Conservation (phyloP, 2,113 vertebrate genomes). For the Cnemophilus loriae region DNA sequence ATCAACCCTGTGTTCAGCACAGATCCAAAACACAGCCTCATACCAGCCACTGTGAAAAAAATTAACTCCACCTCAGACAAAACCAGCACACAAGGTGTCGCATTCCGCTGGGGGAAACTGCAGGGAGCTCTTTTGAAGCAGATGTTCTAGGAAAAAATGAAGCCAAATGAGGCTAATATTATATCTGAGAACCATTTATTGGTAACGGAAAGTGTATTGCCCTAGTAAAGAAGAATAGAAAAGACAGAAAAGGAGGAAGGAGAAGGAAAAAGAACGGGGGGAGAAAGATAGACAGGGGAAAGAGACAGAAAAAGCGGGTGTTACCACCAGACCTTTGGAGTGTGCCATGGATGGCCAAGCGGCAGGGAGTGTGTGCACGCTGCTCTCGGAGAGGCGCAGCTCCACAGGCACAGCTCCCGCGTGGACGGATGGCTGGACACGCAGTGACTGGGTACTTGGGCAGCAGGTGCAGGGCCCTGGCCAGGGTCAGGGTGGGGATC, state of each 20-base stretch:
- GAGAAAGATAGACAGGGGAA: not conserved
- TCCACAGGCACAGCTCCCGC: not conserved
- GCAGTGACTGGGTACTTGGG: fast-evolving
- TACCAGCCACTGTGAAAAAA: not conserved
- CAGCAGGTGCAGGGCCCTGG: not conserved
- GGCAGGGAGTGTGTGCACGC: fast-evolving
- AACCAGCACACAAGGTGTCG: not conserved
- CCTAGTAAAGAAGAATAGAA: not conserved
- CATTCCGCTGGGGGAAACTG: not conserved
- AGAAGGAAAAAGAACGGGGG: not conserved
- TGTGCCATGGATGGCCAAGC: fast-evolving
- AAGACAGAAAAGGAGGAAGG: not conserved
- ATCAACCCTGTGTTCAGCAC: not conserved
- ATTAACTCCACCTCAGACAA: not conserved
- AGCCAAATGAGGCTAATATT: fast-evolving
- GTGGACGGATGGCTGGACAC: fast-evolving
- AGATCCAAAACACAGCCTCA: not conserved
- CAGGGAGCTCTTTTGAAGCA: not conserved
- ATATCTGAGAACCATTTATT: not conserved
- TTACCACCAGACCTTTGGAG: not conserved
- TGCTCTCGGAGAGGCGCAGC: fast-evolving
- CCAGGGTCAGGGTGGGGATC: fast-evolving
- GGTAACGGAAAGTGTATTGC: not conserved
- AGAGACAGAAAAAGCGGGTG: not conserved
- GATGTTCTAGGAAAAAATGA: not conserved